These are phyloP conservation scores for Drosophila nigritarsus DNA, from an alignment of 2,888 invertebrate species.

Conservation along the genomic window DNA sequence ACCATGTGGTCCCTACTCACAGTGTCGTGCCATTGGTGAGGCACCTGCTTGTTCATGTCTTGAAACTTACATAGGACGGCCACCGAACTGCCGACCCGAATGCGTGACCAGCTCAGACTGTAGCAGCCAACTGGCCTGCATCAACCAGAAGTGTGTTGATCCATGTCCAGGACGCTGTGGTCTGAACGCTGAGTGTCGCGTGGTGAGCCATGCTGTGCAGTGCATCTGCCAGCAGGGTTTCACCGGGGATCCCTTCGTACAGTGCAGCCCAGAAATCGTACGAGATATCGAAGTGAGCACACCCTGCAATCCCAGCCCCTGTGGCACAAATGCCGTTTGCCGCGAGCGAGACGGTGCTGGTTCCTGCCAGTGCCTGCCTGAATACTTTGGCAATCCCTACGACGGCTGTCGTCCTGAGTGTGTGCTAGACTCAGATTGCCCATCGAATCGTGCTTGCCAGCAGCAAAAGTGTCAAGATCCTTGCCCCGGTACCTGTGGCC, in stretches of 20 bases:
- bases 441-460: conserved; percentile 89
- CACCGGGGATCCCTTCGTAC: conserved; percentile 91
- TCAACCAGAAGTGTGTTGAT: conserved; percentile 91
- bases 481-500: conserved; percentile 91
- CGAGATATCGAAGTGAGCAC: conserved; percentile 86
- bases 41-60: conserved; percentile 91
- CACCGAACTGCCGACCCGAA: conserved; percentile 92
- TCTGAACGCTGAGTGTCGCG: conserved; percentile 90
- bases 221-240: conserved; percentile 89
- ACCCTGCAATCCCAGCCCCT: conserved; percentile 88
- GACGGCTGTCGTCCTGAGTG: conserved; percentile 92
- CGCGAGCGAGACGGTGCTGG: conserved; percentile 88
- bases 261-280: conserved; percentile 86
- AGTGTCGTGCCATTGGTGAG: conserved; percentile 89
- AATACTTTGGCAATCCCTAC: conserved; percentile 92
- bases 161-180: conserved; percentile 91
- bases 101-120: conserved; percentile 92
- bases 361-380: conserved; percentile 89
- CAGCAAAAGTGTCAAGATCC: conserved; percentile 92
- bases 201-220: conserved; percentile 90
- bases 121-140: conserved; percentile 89
- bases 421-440: conserved; percentile 90
- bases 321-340: conserved; percentile 90
- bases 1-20: conserved; percentile 92
- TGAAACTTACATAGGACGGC: conserved; percentile 88